A percentile compares a stretch with the other conserved stretches of the same genome.
These are phyloP conservation scores for Leucoptera coffeella DNA, from an alignment of 2,888 invertebrate species.

Conservation along the genomic window DNA sequence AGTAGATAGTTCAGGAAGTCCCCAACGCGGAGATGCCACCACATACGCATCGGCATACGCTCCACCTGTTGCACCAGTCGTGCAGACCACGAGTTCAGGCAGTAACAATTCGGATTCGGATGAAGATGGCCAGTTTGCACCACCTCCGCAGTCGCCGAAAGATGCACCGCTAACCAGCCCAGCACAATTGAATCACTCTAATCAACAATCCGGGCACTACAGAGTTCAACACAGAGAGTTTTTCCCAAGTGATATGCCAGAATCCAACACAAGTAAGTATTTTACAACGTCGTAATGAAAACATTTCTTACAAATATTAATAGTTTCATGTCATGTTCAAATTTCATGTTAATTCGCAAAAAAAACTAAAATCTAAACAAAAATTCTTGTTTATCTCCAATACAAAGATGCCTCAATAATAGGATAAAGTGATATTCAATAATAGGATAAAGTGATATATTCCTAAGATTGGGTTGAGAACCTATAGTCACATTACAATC, in stretches of 20 bases:
- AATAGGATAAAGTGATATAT: too few species aligned
- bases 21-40: conserved; percentile 62
- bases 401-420: background rate
- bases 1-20: conserved; percentile 81
- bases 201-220: conserved; percentile 34
- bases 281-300: conserved; percentile 1
- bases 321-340: background rate
- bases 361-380: conserved; percentile 2
- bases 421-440: too few species aligned
- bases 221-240: conserved; percentile 58
- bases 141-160: conserved; percentile 59
- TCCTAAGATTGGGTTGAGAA: too few species aligned
- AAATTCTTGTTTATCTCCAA: background rate
- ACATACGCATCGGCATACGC: conserved; percentile 30
- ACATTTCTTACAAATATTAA: background rate
- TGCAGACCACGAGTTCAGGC: conserved; percentile 54
- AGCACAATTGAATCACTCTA: conserved; percentile 28
- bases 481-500: too few species aligned
- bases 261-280: conserved; percentile 82
- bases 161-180: conserved; percentile 28
- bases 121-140: conserved; percentile 60
- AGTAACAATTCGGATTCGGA: conserved; percentile 80
- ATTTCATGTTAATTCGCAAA: background rate
- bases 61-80: conserved; percentile 25
- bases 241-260: conserved; percentile 73